Evolutionary conservation across 2,888 invertebrate species (phyloP).

Genomic region (Callinectes sapidus): DNA sequence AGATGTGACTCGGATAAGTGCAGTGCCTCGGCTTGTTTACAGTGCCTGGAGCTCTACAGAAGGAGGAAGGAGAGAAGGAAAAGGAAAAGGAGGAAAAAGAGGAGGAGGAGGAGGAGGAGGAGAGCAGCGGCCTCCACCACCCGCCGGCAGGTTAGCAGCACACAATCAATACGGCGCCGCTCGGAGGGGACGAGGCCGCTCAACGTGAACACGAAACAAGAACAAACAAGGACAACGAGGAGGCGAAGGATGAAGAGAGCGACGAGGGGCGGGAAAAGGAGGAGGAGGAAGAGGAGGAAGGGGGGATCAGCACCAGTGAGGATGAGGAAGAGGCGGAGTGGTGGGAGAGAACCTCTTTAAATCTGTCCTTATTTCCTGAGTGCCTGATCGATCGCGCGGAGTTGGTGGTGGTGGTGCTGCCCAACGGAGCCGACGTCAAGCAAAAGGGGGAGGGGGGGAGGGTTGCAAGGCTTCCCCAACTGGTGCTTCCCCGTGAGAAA

Average conservation of each 20-base stretch:
- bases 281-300: slow-evolving; percentile 38
- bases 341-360: slow-evolving; percentile 25
- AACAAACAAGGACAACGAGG: neutral
- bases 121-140: neutral
- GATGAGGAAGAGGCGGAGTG: neutral
- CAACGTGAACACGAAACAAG: neutral
- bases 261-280: neutral
- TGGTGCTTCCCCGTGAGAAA: neutral
- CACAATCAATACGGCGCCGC: slow-evolving; percentile 17
- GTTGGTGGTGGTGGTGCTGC: neutral
- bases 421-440: neutral
- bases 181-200: slow-evolving; percentile 6
- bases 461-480: slow-evolving; percentile 30
- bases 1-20: neutral
- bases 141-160: slow-evolving; percentile 4
- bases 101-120: slow-evolving; percentile 33
- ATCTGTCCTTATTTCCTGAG: slow-evolving; percentile 22
- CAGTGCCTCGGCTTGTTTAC: neutral
- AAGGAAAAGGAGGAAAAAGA: neutral
- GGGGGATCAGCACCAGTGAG: neutral
- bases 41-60: neutral
- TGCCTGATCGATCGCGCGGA: neutral
- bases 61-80: slow-evolving; percentile 1
- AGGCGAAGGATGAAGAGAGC: neutral
- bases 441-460: neutral